Base-by-base conservation (phyloP, 1,140 invertebrate genomes). In the Brachionus asplanchnoidis region DNA sequence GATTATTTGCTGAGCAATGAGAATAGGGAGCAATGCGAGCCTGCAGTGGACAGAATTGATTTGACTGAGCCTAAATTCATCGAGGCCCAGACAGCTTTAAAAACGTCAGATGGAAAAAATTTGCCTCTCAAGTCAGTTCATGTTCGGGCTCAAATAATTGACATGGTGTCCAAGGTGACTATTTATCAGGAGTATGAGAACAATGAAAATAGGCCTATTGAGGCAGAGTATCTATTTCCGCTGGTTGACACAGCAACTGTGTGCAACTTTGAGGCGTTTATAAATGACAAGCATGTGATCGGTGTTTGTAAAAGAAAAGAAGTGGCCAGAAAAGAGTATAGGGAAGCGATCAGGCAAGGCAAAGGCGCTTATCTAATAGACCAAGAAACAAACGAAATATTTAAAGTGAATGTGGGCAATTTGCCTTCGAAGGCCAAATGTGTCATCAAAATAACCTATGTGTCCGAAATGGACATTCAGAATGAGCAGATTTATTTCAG, bases 221-320 rank as follows among this genome's bases (percentile, higher is more conserved):
- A 91, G 85, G 90, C 88, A 9, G 89, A 90, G 85, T 91, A 90
- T 86, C 87, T 90, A 14, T 90, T 90, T 83, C 90, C 90, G 0
- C 86, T 91, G 20, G 88, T 88, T 56, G 89, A 90, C 17, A 87
- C 87, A 75, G 88, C 89, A 12, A 88, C 89, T 28, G 90, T 91
- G 3, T 90, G 89, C 86, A 89, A 88, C 0, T 91, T 91, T 87
- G 89, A 90, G 83, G 90, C 90, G 5, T 90, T 89, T 85, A 90
- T 91, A 80, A 90, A 90, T 85, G 88, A 87, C 50, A 90, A 90
- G 80, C 89, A 89, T 85, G 87, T 91, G 17, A 85, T 90, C 23
- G 91, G 90, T 11, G 88, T 90, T 70, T 90, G 91, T 56, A 91
- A 91, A 85, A 90, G 91, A 80, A 90, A 91, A 82, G 88, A 91